These are phyloP conservation scores for Caenorhabditis sp. DNA, from an alignment of 2,888 invertebrate species.

Conservation along the genomic window DNA sequence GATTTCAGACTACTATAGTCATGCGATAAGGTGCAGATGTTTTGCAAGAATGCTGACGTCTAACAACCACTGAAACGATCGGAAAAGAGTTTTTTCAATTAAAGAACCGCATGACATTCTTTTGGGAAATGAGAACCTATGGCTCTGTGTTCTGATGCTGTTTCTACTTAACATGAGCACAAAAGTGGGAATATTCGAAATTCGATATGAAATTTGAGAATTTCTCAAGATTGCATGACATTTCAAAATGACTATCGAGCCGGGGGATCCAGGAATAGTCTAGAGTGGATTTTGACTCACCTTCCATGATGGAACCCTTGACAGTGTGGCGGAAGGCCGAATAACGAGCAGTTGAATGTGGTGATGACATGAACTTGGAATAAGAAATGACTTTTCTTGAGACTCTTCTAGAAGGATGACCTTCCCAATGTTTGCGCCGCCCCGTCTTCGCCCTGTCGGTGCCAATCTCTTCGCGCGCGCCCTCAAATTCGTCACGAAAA, in stretches of 20 bases:
- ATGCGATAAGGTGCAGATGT: not conserved
- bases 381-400: slow-evolving; percentile 20
- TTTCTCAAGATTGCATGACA: slow-evolving; percentile 18
- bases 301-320: slow-evolving; percentile 30
- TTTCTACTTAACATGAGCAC: slow-evolving; percentile 7
- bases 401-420: slow-evolving; percentile 30
- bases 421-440: slow-evolving; percentile 27
- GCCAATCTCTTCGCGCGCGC: not conserved
- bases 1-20: slow-evolving; percentile 1
- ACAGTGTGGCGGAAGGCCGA: slow-evolving; percentile 11
- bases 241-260: not conserved
- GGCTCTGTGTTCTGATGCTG: slow-evolving; percentile 2
- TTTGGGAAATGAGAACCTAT: slow-evolving; percentile 10
- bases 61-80: too few species aligned
- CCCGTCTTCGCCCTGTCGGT: not conserved
- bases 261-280: too few species aligned
- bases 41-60: slow-evolving; percentile 6
- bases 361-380: slow-evolving; percentile 23
- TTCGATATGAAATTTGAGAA: slow-evolving; percentile 28
- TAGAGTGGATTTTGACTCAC: too few species aligned
- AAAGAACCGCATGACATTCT: too few species aligned
- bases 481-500: slow-evolving; percentile 3
- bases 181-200: not conserved
- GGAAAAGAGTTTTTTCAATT: too few species aligned
- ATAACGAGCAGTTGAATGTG: slow-evolving; percentile 5